These are phyloP conservation scores for Orycteropus afer DNA, from an alignment of 2,113 vertebrate genomes.

Conservation along the genomic window DNA sequence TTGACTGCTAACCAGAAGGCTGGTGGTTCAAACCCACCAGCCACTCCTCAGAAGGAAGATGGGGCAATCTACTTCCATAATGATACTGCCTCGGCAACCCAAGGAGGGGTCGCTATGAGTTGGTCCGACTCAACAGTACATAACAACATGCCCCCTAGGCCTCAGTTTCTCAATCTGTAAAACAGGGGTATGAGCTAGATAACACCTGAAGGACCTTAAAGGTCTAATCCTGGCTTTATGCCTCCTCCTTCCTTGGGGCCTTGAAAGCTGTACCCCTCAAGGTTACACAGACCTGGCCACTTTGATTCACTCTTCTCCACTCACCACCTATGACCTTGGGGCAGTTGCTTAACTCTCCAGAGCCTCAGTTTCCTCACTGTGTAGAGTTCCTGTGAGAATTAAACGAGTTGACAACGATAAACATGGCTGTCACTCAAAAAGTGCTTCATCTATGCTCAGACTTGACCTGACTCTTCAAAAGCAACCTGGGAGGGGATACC, in stretches of 20 bases:
- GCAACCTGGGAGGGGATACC: background rate
- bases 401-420: background rate
- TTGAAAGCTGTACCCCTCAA: background rate
- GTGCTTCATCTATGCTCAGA: background rate
- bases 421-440: conserved; percentile 11
- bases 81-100: no score
- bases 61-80: no score
- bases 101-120: no score
- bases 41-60: no score
- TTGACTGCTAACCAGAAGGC: no score
- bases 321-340: background rate
- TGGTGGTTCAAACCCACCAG: no score
- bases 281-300: background rate
- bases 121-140: no score
- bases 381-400: background rate
- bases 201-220: background rate
- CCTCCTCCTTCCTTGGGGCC: background rate
- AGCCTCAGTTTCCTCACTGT: background rate
- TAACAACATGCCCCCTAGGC: no score
- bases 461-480: background rate
- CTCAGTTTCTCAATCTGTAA: conserved; percentile 2
- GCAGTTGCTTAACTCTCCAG: background rate
- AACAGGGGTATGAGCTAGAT: background rate
- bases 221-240: background rate
- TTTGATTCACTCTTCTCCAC: background rate